A percentile compares a stretch with the other conserved stretches of the same genome.
phyloP scores from a whole-genome alignment of 2,888 invertebrate species.

The Pterostichus niger region DNA sequence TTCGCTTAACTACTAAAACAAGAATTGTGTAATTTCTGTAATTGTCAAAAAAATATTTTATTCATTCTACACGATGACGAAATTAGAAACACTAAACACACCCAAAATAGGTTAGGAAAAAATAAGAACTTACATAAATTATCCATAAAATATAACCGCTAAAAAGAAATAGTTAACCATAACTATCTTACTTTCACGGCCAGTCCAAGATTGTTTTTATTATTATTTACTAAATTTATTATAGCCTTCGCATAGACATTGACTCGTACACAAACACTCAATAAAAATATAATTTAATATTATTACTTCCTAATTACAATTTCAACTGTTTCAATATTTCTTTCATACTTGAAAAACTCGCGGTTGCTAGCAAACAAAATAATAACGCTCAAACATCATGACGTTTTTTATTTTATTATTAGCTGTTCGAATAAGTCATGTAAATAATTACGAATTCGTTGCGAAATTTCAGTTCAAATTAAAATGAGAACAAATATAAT shows the following conservation, averaged over 20 bases:
- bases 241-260: constrained; percentile 11
- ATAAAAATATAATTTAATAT: constrained; percentile 2
- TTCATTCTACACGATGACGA: neutral
- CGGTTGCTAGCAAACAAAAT: too few relatives aligned
- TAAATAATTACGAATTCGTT: too few relatives aligned
- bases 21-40: too few relatives aligned
- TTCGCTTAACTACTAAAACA: too few relatives aligned
- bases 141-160: neutral
- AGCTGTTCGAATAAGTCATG: too few relatives aligned
- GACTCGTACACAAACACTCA: neutral
- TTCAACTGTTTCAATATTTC: too few relatives aligned
- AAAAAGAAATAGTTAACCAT: neutral
- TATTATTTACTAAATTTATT: constrained; percentile 14
- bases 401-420: too few relatives aligned
- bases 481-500: too few relatives aligned
- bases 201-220: constrained; percentile 4
- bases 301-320: neutral
- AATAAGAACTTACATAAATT: neutral
- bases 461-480: too few relatives aligned
- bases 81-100: neutral
- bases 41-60: neutral
- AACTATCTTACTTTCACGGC: constrained; percentile 1
- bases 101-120: neutral
- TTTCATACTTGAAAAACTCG: too few relatives aligned
- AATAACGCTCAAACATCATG: too few relatives aligned